phyloP scores from a whole-genome alignment of 2,113 vertebrate genomes.

The Tylochromis polylepis region DNA sequence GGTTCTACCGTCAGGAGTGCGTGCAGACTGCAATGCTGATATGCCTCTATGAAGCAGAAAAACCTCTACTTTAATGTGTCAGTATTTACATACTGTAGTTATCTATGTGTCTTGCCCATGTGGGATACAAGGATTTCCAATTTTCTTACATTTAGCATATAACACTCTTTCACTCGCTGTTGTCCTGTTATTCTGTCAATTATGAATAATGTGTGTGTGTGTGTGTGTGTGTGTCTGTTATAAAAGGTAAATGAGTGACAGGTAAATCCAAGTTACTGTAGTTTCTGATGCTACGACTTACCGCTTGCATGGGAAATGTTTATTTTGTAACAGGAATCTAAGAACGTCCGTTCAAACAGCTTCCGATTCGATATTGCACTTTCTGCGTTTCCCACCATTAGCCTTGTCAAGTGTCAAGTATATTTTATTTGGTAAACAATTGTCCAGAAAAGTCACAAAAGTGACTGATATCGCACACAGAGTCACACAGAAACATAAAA shows the following conservation, averaged over 20 bases:
- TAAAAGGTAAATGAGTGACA: not conserved
- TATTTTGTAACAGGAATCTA: not conserved
- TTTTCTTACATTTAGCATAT: not conserved
- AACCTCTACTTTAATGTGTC: not conserved
- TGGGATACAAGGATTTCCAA: not conserved
- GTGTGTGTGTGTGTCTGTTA: not conserved
- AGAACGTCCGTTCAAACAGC: not conserved
- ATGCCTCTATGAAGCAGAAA: not conserved
- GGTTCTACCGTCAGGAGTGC: not conserved
- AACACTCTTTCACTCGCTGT: not conserved
- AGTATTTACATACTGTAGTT: not conserved
- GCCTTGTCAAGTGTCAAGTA: not conserved
- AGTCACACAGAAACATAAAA: not conserved
- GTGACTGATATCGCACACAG: not conserved
- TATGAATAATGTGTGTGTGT: not conserved
- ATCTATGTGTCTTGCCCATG: not conserved
- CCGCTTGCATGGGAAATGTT: too few relatives aligned
- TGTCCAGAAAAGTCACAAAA: not conserved
- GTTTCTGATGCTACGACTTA: not conserved
- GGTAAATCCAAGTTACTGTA: not conserved
- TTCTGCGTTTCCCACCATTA: not conserved
- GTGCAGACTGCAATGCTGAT: not conserved
- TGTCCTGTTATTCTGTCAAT: not conserved
- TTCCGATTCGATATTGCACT: fast-evolving
- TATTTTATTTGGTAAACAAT: fast-evolving